These are phyloP conservation scores for Hirtodrosophila confusa DNA, from an alignment of 2,888 invertebrate species.

Conservation along the genomic window DNA sequence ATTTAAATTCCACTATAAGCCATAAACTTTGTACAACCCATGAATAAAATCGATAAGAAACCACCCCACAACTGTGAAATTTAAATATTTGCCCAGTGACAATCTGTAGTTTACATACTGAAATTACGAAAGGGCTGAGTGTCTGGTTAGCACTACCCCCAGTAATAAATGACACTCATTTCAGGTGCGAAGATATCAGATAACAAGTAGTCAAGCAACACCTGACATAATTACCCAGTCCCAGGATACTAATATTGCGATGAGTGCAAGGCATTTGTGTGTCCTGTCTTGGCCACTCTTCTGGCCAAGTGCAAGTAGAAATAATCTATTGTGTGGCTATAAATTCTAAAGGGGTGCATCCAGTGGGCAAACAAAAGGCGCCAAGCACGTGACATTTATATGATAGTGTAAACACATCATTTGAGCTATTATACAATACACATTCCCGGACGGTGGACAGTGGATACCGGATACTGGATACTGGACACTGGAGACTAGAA, in stretches of 20 bases:
- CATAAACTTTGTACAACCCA: background rate
- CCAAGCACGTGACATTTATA: slow-evolving; percentile 79
- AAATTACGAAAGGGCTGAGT: slow-evolving; percentile 3
- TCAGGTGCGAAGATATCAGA: slow-evolving; percentile 64
- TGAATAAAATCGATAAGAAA: background rate
- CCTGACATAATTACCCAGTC: slow-evolving; percentile 66
- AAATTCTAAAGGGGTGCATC: slow-evolving; percentile 60
- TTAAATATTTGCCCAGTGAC: slow-evolving; percentile 34
- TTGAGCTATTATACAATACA: slow-evolving; percentile 76
- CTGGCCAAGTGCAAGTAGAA: slow-evolving; percentile 51
- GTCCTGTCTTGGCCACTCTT: slow-evolving; percentile 25
- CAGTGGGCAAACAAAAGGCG: slow-evolving; percentile 69
- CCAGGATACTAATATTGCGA: background rate
- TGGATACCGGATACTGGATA: slow-evolving; percentile 5
- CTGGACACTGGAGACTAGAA: slow-evolving; percentile 4
- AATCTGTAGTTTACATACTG: slow-evolving; percentile 11
- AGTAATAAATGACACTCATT: slow-evolving; percentile 50
- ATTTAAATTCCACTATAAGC: slow-evolving; percentile 1
- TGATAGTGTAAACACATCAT: slow-evolving; percentile 80
- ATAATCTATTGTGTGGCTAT: slow-evolving; percentile 65
- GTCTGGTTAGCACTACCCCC: slow-evolving; percentile 19
- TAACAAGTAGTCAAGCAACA: slow-evolving; percentile 59
- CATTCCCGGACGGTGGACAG: slow-evolving; percentile 19
- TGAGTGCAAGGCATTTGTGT: slow-evolving; percentile 9
- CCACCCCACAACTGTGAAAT: slow-evolving; percentile 16